Conservation (phyloP, 1,140 invertebrate species). For the Ceratosolen solmsi region DNA sequence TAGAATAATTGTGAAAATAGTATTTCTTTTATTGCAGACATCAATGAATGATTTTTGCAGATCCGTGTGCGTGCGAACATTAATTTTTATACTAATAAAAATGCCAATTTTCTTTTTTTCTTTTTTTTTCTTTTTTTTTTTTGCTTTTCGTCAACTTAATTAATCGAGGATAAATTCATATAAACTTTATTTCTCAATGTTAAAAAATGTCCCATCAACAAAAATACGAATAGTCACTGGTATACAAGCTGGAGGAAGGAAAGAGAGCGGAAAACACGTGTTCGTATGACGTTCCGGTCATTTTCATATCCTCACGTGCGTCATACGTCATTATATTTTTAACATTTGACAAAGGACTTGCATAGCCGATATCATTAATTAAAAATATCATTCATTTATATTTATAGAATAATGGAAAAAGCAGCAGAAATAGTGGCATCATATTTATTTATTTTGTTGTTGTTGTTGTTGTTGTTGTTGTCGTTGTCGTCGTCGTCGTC, state of each 20-base stretch:
- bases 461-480: no score
- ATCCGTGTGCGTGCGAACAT: no score
- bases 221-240: background rate
- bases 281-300: background rate
- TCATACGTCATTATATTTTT: background rate
- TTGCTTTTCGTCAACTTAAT: no score
- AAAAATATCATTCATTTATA: background rate
- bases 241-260: background rate
- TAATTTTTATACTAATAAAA: no score
- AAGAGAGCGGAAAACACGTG: background rate
- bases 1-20: no score
- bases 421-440: background rate
- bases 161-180: no score
- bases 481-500: no score
- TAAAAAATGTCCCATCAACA: background rate
- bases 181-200: no score
- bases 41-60: no score
- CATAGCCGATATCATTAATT: background rate
- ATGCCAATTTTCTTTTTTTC: no score
- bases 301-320: background rate
- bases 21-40: no score
- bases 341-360: background rate
- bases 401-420: background rate
- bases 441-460: background rate
- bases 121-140: no score